Evolutionary conservation across 2,113 vertebrate genomes (phyloP).

Genomic region (Lepus europaeus): DNA sequence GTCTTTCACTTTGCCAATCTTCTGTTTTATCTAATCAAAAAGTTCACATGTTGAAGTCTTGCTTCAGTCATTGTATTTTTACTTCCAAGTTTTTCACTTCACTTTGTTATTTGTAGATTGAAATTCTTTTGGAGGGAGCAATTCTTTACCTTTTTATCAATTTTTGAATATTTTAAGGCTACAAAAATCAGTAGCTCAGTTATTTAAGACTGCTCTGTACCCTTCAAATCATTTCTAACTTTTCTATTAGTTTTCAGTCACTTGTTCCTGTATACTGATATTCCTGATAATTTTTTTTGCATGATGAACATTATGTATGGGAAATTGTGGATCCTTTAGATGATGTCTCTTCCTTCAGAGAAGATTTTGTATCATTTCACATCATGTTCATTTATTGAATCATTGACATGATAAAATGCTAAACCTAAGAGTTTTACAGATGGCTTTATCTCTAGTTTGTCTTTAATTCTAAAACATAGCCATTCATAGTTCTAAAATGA

Average conservation of each 20-base stretch:
- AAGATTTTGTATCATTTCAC: neutral
- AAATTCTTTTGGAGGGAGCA: neutral
- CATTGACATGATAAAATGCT: neutral
- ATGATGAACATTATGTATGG: neutral
- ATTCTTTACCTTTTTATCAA: neutral
- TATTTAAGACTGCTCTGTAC: conserved; percentile 1
- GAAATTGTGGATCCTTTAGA: neutral
- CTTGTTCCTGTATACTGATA: neutral
- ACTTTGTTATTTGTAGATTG: neutral
- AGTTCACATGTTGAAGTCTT: neutral
- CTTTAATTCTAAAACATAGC: neutral
- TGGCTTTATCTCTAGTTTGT: neutral
- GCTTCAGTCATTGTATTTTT: conserved; percentile 2
- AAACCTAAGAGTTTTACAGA: neutral
- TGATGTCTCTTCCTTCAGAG: neutral
- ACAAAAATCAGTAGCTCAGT: neutral
- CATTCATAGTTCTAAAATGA: neutral
- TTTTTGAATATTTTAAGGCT: neutral
- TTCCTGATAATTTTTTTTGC: conserved; percentile 14
- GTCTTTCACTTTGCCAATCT: neutral
- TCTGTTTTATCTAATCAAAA: neutral
- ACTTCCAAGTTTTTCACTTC: neutral
- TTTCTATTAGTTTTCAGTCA: neutral
- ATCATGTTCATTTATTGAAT: neutral
- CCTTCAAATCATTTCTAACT: neutral